phyloP scores from a whole-genome alignment of 1,140 invertebrate genomes.

The Drosophila nigromelanica region DNA sequence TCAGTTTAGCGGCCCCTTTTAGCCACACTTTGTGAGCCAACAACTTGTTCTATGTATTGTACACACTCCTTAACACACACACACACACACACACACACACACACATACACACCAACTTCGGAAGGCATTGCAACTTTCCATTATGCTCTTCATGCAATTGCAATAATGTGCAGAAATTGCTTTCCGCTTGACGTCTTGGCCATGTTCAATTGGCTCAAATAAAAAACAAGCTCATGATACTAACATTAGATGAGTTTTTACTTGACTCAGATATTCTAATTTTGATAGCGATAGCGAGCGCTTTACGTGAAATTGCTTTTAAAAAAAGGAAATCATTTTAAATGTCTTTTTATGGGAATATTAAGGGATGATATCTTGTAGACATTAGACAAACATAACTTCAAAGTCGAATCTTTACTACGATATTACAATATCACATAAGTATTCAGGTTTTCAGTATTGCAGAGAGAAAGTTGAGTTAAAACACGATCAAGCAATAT shows the following conservation, averaged over 20 bases:
- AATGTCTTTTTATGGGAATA: too few species aligned
- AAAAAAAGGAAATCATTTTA: not conserved
- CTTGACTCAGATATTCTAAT: conserved; percentile 24
- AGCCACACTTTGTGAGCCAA: conserved; percentile 31
- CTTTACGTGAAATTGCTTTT: conserved; percentile 27
- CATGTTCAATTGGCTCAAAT: conserved; percentile 16
- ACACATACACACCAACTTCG: not conserved
- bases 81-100: conserved; percentile 7
- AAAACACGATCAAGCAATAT: too few species aligned
- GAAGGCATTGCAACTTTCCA: conserved; percentile 54
- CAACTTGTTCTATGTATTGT: conserved; percentile 8
- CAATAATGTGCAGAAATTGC: conserved; percentile 73
- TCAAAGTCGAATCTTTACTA: too few species aligned
- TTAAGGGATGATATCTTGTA: too few species aligned
- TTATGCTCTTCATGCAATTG: conserved; percentile 63
- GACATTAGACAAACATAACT: too few species aligned
- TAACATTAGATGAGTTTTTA: conserved; percentile 11
- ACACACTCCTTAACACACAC: not conserved
- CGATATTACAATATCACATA: too few species aligned
- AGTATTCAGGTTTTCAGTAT: too few species aligned
- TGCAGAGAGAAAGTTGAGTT: too few species aligned
- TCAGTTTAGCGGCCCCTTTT: conserved; percentile 37
- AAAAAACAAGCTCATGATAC: conserved; percentile 11
- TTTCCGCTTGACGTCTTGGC: conserved; percentile 58
- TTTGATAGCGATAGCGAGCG: conserved; percentile 13